Conservation (phyloP, 2,113 vertebrate genomes). For the Centropus bengalensis region DNA sequence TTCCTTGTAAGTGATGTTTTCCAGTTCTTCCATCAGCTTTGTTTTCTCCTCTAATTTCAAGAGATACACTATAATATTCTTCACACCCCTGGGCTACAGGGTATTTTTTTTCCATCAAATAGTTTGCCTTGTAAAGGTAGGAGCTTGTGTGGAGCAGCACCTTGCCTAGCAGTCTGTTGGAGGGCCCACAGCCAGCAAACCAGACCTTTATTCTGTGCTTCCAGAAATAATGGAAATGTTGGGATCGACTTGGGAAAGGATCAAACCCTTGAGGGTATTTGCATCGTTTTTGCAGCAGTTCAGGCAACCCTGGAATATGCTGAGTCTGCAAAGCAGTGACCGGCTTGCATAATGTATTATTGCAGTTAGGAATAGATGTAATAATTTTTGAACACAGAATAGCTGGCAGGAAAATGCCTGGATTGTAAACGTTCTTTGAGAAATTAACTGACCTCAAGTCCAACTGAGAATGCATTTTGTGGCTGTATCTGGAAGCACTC, state of each 20-base stretch:
- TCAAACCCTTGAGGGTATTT: neutral
- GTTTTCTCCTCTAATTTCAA: neutral
- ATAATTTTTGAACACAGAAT: neutral
- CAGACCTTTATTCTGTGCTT: neutral
- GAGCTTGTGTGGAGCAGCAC: neutral
- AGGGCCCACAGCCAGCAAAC: neutral
- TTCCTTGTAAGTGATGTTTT: neutral
- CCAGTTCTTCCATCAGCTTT: neutral
- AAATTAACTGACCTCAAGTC: neutral
- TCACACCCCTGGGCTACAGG: neutral
- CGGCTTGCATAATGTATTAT: neutral
- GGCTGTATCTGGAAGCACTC: neutral
- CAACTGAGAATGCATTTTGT: neutral
- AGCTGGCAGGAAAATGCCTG: neutral
- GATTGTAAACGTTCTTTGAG: neutral
- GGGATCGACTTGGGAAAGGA: neutral
- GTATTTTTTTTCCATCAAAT: neutral
- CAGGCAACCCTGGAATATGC: neutral
- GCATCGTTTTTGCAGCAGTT: neutral
- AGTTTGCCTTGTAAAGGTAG: neutral
- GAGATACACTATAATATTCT: neutral
- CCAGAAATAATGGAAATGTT: neutral
- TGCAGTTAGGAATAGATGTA: neutral
- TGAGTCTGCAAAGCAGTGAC: neutral
- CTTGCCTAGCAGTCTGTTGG: accelerated